These are phyloP conservation scores for Papilio dardanus DNA, from an alignment of 1,140 invertebrate species.

Conservation along the genomic window DNA sequence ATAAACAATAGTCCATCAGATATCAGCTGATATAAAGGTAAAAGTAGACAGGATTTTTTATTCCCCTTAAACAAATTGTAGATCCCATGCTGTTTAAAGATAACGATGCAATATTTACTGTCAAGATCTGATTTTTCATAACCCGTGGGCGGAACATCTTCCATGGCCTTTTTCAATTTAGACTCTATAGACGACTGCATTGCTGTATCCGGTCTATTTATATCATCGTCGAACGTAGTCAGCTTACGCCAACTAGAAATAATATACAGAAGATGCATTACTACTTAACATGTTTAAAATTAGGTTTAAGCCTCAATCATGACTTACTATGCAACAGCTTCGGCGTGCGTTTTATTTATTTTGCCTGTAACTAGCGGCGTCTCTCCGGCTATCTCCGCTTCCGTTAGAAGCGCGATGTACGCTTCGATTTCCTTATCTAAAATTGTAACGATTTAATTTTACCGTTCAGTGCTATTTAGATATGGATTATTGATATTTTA, in stretches of 20 bases:
- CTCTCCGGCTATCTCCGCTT: constrained; percentile 68
- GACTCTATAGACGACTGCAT: constrained; percentile 51
- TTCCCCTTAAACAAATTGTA: too few relatives aligned
- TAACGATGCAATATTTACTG: constrained; percentile 42
- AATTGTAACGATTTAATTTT: constrained; percentile 14
- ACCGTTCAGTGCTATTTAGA: neutral
- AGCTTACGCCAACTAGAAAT: constrained; percentile 58
- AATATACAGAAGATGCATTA: constrained; percentile 4
- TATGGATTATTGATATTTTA: too few relatives aligned
- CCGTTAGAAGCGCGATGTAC: constrained; percentile 62
- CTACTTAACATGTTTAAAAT: neutral
- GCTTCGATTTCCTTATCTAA: constrained; percentile 68
- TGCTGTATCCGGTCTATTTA: constrained; percentile 48
- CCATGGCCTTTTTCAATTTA: constrained; percentile 58
- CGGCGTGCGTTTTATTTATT: constrained; percentile 66
- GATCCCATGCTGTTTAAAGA: too few relatives aligned
- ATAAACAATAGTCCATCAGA: too few relatives aligned
- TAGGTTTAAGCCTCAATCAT: neutral
- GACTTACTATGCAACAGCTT: constrained; percentile 64
- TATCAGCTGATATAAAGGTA: too few relatives aligned
- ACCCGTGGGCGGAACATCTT: constrained; percentile 46
- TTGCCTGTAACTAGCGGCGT: constrained; percentile 58
- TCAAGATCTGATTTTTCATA: constrained; percentile 51
- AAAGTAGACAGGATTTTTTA: too few relatives aligned
- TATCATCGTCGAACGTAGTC: constrained; percentile 61